phyloP scores from a whole-genome alignment of 2,113 vertebrate species.

The Platysteira castanea region DNA sequence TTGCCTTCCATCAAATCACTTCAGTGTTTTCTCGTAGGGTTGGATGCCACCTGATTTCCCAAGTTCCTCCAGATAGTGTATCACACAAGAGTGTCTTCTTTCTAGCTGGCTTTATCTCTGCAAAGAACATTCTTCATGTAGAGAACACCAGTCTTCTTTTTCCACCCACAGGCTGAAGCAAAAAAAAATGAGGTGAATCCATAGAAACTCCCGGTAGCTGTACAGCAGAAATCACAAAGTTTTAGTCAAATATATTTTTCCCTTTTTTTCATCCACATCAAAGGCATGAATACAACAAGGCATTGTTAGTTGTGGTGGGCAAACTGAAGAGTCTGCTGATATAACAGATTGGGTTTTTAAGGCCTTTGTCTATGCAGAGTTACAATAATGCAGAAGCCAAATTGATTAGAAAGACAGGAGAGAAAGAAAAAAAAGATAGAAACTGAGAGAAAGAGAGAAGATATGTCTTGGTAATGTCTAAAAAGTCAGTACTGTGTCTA shows the following conservation, averaged over 20 bases:
- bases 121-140: conserved; percentile 54
- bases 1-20: conserved; percentile 40
- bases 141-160: conserved; percentile 63
- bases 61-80: conserved; percentile 24
- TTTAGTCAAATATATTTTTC: conserved; percentile 75
- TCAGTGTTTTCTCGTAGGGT: conserved; percentile 4
- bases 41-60: conserved; percentile 51
- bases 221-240: conserved; percentile 76
- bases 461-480: conserved; percentile 69
- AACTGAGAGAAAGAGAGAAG: conserved; percentile 68
- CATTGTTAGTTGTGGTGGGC: conserved; percentile 79
- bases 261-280: conserved; percentile 85
- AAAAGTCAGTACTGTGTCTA: conserved; percentile 75
- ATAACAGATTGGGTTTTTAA: conserved; percentile 84
- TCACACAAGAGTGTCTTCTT: conserved; percentile 42
- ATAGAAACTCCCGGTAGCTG: conserved; percentile 74
- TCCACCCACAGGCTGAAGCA: conserved; percentile 57
- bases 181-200: conserved; percentile 79
- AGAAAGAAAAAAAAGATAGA: conserved; percentile 45
- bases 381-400: conserved; percentile 85
- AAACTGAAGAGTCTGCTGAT: conserved; percentile 79
- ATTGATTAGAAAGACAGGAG: conserved; percentile 71
- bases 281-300: conserved; percentile 83
- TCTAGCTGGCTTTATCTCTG: conserved; percentile 64
- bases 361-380: conserved; percentile 90